phyloP scores from a whole-genome alignment of 2,113 vertebrate species.

The Xyrauchen texanus region DNA sequence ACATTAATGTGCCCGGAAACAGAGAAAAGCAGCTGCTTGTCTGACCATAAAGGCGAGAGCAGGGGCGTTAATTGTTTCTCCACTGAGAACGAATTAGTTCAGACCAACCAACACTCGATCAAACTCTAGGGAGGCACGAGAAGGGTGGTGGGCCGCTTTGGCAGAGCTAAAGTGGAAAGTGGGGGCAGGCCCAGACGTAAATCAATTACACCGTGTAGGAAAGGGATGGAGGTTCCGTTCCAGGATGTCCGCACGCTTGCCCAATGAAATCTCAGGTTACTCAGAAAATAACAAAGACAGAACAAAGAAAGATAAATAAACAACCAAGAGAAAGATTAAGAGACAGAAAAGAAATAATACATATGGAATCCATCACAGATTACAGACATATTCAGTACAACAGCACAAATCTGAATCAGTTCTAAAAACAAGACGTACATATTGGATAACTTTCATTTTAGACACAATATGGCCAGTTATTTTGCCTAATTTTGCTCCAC shows the following conservation, averaged over 20 bases:
- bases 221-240: constrained; percentile 48
- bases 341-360: background rate
- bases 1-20: constrained; percentile 71
- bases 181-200: constrained; percentile 64
- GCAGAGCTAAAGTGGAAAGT: constrained; percentile 59
- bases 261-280: constrained; percentile 45
- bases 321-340: background rate
- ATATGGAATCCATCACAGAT: background rate
- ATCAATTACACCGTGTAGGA: constrained; percentile 49
- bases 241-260: constrained; percentile 55
- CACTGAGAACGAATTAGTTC: constrained; percentile 65
- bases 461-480: too few relatives aligned
- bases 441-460: too few relatives aligned
- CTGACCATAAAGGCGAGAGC: constrained; percentile 74
- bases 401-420: too few relatives aligned
- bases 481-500: too few relatives aligned
- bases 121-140: constrained; percentile 46
- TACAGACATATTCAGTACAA: too few relatives aligned
- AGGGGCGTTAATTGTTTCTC: constrained; percentile 72
- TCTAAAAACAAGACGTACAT: too few relatives aligned
- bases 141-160: constrained; percentile 65
- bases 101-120: constrained; percentile 34
- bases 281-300: constrained; percentile 13
- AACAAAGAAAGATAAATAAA: constrained; percentile 17
- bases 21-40: constrained; percentile 72